Conservation (phyloP, 1,140 invertebrate species). For the Achroia grisella region DNA sequence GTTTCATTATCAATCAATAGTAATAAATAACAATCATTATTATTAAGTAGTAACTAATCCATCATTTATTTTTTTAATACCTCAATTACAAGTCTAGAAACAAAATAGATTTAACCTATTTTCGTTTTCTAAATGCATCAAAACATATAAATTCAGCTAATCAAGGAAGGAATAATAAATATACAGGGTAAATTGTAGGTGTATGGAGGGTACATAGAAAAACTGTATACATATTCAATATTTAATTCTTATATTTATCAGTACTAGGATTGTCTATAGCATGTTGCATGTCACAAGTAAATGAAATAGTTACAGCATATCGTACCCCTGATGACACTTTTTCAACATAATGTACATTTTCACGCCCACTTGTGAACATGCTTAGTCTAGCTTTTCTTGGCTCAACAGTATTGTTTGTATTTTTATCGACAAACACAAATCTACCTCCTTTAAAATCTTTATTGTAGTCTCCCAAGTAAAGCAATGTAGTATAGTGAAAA, state of each 20-base stretch:
- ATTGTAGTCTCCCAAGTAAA: slow-evolving; percentile 86
- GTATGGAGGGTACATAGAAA: no score
- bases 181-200: no score
- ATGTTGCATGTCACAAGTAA: slow-evolving; percentile 84
- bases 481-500: slow-evolving; percentile 88
- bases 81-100: no score
- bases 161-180: no score
- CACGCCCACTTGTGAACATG: slow-evolving; percentile 90
- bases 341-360: slow-evolving; percentile 90
- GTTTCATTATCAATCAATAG: no score
- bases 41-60: no score
- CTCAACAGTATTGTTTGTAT: slow-evolving; percentile 82
- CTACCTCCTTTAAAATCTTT: slow-evolving; percentile 87
- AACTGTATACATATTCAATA: not conserved
- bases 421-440: slow-evolving; percentile 87
- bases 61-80: no score
- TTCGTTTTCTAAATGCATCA: no score
- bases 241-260: slow-evolving; percentile 39
- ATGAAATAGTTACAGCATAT: slow-evolving; percentile 89
- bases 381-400: slow-evolving; percentile 85
- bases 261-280: slow-evolving; percentile 76
- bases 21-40: no score
- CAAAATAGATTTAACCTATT: no score
- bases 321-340: slow-evolving; percentile 81
- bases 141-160: no score